Evolutionary conservation across 2,888 invertebrate species (phyloP).

Genomic region (Cynaeus angustus): DNA sequence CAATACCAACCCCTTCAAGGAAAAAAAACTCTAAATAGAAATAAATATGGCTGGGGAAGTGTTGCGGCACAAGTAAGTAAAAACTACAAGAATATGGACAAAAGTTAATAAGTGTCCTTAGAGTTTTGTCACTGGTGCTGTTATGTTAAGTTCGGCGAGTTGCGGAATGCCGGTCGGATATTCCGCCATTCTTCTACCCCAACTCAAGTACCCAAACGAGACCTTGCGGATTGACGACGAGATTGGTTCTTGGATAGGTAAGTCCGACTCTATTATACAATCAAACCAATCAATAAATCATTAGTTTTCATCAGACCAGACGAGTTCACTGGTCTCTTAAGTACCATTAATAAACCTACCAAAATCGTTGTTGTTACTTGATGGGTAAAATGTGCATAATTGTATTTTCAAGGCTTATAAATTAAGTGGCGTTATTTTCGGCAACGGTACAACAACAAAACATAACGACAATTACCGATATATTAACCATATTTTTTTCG

Average conservation of each 20-base stretch:
- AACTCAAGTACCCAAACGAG: constrained; percentile 77
- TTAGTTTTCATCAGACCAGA: constrained; percentile 39
- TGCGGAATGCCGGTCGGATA: constrained; percentile 88
- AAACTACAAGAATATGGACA: constrained; percentile 1
- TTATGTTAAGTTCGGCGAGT: constrained; percentile 81
- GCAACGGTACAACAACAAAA: neutral
- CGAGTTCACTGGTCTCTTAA: constrained; percentile 43
- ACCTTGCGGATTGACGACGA: constrained; percentile 79
- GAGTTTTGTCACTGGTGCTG: constrained; percentile 82
- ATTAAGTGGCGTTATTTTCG: neutral
- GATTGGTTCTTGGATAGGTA: constrained; percentile 87
- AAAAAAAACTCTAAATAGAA: constrained; percentile 45
- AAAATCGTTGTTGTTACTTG: neutral
- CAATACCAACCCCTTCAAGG: constrained; percentile 54
- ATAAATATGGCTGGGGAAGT: constrained; percentile 49
- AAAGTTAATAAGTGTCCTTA: constrained; percentile 67
- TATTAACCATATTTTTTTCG: no score
- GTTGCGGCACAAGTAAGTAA: constrained; percentile 59
- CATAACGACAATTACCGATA: no score
- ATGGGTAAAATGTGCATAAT: constrained; percentile 5
- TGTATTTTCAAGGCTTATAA: neutral
- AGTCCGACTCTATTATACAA: constrained; percentile 52
- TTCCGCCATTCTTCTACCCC: constrained; percentile 85
- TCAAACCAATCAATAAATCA: constrained; percentile 36
- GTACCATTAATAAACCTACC: constrained; percentile 5